Conservation (phyloP, 2,888 invertebrate genomes). For the Blastobasis lacticolella region DNA sequence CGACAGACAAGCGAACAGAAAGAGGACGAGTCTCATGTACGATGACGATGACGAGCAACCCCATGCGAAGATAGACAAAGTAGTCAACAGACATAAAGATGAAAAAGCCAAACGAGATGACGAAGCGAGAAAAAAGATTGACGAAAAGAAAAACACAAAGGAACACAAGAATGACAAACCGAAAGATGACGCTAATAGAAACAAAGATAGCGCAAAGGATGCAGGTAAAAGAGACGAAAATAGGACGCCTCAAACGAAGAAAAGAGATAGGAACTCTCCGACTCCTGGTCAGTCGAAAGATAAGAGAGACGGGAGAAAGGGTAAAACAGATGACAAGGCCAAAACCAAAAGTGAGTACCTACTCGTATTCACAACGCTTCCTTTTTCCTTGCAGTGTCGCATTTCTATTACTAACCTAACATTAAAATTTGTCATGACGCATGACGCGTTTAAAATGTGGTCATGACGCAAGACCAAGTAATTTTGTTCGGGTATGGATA, state of each 20-base stretch:
- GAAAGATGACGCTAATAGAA: background rate
- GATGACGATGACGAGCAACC: conserved; percentile 51
- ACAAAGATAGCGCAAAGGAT: conserved; percentile 1
- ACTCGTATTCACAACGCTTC: no score
- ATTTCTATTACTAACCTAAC: no score
- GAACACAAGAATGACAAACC: conserved; percentile 1
- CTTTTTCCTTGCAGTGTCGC: no score
- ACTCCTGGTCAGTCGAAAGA: background rate
- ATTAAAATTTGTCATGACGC: no score
- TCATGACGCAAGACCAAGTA: no score
- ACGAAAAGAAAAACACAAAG: conserved; percentile 2
- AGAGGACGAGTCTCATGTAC: conserved; percentile 61
- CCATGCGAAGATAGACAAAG: conserved; percentile 56
- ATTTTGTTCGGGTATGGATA: no score
- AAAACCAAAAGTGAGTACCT: background rate
- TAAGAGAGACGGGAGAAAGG: conserved; percentile 6
- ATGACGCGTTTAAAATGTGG: no score
- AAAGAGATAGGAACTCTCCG: conserved; percentile 1
- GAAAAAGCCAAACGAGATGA: conserved; percentile 20
- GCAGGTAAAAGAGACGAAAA: background rate
- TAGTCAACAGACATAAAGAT: conserved; percentile 46
- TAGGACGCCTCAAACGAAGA: background rate
- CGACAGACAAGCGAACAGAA: conserved; percentile 20
- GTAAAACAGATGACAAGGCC: conserved; percentile 2
- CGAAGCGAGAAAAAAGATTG: background rate